Conservation (phyloP, 2,888 invertebrate species). For the Limenitis camilla region DNA sequence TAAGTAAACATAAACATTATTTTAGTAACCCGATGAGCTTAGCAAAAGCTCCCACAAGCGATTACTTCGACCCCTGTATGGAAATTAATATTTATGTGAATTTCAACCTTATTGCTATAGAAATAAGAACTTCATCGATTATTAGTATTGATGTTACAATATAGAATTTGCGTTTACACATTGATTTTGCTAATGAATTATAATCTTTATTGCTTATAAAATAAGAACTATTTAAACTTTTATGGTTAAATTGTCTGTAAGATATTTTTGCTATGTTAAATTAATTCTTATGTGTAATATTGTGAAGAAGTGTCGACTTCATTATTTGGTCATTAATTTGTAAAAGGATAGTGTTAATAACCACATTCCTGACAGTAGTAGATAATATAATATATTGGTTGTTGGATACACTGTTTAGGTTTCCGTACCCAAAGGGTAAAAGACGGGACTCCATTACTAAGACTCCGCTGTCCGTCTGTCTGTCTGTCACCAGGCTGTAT, state of each 20-base stretch:
- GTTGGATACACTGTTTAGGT: neutral
- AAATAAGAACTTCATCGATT: neutral
- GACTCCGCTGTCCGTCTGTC: too few species aligned
- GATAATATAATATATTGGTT: neutral
- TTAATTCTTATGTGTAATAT: too few species aligned
- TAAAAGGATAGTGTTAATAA: conserved; percentile 28
- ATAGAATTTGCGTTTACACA: too few species aligned
- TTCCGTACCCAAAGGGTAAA: too few species aligned
- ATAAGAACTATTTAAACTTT: too few species aligned
- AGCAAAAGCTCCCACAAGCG: conserved; percentile 55
- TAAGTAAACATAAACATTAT: conserved; percentile 69
- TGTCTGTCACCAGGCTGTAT: too few species aligned
- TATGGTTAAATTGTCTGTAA: too few species aligned
- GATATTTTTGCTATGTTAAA: too few species aligned
- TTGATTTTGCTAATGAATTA: too few species aligned
- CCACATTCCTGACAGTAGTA: neutral
- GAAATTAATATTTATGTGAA: neutral
- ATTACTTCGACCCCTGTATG: conserved; percentile 43
- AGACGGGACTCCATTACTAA: too few species aligned
- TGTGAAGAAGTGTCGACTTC: conserved; percentile 22
- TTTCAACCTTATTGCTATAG: conserved; percentile 5
- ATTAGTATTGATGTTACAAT: neutral
- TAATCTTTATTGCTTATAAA: conserved; percentile 10
- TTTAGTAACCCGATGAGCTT: conserved; percentile 70
- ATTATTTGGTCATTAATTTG: conserved; percentile 41